These are phyloP conservation scores for Trachelipus rathkii DNA, from an alignment of 1,140 invertebrate species.

Conservation along the genomic window DNA sequence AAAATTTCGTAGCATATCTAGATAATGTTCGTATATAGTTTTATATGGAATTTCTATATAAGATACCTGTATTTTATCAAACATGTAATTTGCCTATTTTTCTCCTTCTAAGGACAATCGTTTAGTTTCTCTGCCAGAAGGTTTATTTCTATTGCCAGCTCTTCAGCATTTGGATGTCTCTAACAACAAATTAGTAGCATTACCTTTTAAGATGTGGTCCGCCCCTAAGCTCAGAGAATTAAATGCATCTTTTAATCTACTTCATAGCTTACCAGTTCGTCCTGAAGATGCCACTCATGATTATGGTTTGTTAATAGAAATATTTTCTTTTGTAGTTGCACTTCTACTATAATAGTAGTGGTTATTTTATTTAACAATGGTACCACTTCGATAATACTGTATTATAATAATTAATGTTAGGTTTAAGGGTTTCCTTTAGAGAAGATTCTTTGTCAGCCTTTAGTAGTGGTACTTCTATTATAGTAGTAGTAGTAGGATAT, in stretches of 20 bases:
- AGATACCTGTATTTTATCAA: neutral
- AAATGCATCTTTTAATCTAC: conserved; percentile 85
- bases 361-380: too few species aligned
- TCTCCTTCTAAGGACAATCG: conserved; percentile 71
- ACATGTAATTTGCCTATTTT: too few species aligned
- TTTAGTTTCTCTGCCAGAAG: conserved; percentile 70
- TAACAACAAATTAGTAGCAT: conserved; percentile 82
- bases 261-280: conserved; percentile 68
- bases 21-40: neutral
- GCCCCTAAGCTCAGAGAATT: conserved; percentile 81
- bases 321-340: too few species aligned
- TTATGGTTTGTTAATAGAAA: conserved; percentile 16
- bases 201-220: conserved; percentile 86
- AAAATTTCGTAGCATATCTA: too few species aligned
- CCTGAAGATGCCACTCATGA: conserved; percentile 31
- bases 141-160: conserved; percentile 71
- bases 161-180: conserved; percentile 82
- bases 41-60: neutral
- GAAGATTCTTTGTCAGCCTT: too few species aligned
- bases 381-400: too few species aligned
- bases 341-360: too few species aligned
- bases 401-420: too few species aligned
- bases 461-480: too few species aligned
- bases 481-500: too few species aligned
- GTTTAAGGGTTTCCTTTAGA: too few species aligned